A percentile compares a stretch with the other conserved stretches of the same genome.
Evolutionary conservation across 1,140 invertebrate species (phyloP).

Genomic region (Drosophila suzukii): DNA sequence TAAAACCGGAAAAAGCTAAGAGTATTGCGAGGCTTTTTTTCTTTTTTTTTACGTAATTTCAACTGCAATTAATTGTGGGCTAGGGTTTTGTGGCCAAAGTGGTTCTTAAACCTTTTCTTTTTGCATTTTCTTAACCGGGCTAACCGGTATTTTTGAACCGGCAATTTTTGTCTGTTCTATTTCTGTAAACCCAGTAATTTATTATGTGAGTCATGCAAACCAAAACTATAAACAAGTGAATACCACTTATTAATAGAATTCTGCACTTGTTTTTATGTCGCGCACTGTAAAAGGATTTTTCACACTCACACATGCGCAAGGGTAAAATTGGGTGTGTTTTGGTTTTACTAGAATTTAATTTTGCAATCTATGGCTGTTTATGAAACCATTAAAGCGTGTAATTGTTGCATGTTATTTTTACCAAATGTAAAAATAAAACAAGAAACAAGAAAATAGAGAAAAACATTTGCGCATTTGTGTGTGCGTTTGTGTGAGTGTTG

Average conservation of each 20-base stretch:
- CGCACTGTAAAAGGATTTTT: conserved; percentile 23
- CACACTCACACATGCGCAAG: neutral
- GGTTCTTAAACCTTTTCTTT: conserved; percentile 14
- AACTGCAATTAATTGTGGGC: conserved; percentile 6
- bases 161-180: conserved; percentile 45
- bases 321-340: conserved; percentile 41
- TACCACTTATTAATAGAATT: conserved; percentile 8
- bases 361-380: conserved; percentile 10
- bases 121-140: conserved; percentile 24
- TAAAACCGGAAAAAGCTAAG: neutral
- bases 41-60: neutral
- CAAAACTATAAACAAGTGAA: conserved; percentile 4
- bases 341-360: conserved; percentile 36
- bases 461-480: conserved; percentile 35
- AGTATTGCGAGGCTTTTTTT: neutral
- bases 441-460: conserved; percentile 5
- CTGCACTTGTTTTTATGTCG: conserved; percentile 32
- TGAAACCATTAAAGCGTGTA: conserved; percentile 12
- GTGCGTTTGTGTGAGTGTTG: conserved; percentile 7
- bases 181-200: conserved; percentile 37
- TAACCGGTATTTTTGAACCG: conserved; percentile 65
- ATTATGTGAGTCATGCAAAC: conserved; percentile 53
- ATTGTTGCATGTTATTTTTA: conserved; percentile 9
- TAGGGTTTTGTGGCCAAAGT: conserved; percentile 24
- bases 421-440: conserved; percentile 5